A percentile compares a stretch with the other conserved stretches of the same genome.
Evolutionary conservation across 2,797 vertebrate genomes (phyloP).

Genomic region (Oophaga sylvatica): DNA sequence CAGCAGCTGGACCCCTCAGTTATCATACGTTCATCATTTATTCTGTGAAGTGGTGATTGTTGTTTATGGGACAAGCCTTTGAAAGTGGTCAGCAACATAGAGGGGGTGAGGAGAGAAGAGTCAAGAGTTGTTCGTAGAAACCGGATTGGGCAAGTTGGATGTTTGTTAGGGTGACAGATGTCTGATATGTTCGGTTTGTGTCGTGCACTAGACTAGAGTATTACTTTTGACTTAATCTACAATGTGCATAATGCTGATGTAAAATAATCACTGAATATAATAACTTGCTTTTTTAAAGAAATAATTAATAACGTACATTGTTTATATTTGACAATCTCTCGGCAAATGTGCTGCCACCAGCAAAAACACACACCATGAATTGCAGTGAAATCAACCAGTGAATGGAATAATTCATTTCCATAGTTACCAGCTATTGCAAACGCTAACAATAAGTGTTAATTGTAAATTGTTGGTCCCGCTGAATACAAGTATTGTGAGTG

Average conservation of each 20-base stretch:
- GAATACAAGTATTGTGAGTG: conserved; percentile 61
- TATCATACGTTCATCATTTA: no score
- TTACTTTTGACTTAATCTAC: not conserved
- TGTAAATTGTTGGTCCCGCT: conserved; percentile 60
- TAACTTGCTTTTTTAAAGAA: not conserved
- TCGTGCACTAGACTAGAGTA: not conserved
- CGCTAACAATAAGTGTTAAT: conserved; percentile 73
- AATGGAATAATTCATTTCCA: conserved; percentile 77
- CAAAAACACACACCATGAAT: conserved; percentile 57
- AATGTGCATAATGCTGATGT: not conserved
- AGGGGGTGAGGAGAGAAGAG: no score
- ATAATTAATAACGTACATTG: conserved; percentile 31
- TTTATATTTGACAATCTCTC: conserved; percentile 63
- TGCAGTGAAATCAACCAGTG: conserved; percentile 73
- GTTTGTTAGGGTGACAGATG: not conserved
- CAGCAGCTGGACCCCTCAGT: no score
- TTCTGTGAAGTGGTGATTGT: no score
- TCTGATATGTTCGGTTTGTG: no score
- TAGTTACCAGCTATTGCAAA: conserved; percentile 73
- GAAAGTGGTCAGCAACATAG: no score
- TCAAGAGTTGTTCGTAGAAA: no score
- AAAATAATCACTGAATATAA: not conserved
- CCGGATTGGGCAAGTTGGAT: not conserved
- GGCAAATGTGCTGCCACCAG: conserved; percentile 64
- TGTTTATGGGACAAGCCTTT: no score